phyloP scores from a whole-genome alignment of 2,113 vertebrate genomes.

The Plotosus lineatus region DNA sequence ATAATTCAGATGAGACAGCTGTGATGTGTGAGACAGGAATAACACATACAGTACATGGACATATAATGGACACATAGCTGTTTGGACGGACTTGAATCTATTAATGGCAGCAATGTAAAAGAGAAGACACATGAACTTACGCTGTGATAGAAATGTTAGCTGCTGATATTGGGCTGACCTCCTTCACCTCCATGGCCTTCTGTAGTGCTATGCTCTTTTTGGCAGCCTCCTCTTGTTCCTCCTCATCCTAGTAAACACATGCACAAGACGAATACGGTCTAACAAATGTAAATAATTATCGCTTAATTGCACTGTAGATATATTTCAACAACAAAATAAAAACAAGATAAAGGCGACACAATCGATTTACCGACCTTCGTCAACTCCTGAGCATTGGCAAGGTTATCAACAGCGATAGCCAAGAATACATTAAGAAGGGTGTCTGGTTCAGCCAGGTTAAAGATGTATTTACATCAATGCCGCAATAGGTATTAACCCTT shows the following conservation, averaged over 20 bases:
- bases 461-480: conserved; percentile 59
- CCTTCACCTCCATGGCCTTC: conserved; percentile 95
- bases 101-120: neutral
- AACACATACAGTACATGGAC: conserved; percentile 2
- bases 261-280: neutral
- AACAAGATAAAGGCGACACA: neutral
- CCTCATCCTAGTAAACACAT: conserved; percentile 81
- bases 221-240: conserved; percentile 95
- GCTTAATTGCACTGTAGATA: neutral
- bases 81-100: neutral
- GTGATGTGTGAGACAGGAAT: neutral
- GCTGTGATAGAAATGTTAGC: conserved; percentile 92
- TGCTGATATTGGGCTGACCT: conserved; percentile 95
- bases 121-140: conserved; percentile 75
- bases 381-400: conserved; percentile 94
- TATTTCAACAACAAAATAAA: neutral
- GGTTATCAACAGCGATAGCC: conserved; percentile 96
- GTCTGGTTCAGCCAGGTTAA: conserved; percentile 77
- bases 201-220: conserved; percentile 96
- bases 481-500: neutral
- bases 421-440: conserved; percentile 94
- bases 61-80: neutral
- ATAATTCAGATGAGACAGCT: neutral
- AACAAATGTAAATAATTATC: neutral
- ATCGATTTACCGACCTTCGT: conserved; percentile 81